Percentiles rank a stretch among this genome's conserved stretches.
Evolutionary conservation across 2,797 vertebrate genomes (phyloP).

Genomic region (Eulemur rubriventer): DNA sequence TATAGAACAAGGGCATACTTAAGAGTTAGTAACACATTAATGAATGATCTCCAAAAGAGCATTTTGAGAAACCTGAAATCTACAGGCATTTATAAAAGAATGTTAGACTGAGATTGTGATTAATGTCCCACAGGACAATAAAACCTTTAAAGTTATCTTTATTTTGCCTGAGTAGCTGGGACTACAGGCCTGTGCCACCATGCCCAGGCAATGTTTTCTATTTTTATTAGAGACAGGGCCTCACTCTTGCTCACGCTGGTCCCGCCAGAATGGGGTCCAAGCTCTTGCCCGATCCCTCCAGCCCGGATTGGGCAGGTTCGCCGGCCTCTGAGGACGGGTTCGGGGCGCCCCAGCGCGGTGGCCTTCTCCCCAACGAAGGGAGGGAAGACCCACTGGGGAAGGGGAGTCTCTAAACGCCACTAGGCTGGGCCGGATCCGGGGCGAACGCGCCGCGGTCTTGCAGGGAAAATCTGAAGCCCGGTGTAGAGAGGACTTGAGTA

Average conservation of each 20-base stretch:
- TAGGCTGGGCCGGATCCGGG: too few species aligned
- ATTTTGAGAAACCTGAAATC: background rate
- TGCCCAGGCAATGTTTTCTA: too few species aligned
- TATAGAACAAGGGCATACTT: background rate
- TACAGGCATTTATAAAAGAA: background rate
- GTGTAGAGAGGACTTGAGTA: constrained; percentile 1
- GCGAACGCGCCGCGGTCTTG: background rate
- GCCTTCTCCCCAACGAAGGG: too few species aligned
- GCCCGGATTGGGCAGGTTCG: background rate
- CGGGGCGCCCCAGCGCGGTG: too few species aligned
- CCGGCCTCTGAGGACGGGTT: background rate
- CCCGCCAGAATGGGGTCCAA: background rate
- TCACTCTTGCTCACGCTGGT: background rate
- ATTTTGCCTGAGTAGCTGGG: too few species aligned
- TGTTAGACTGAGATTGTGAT: background rate
- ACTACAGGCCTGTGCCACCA: background rate
- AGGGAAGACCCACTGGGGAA: too few species aligned
- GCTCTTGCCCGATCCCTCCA: background rate
- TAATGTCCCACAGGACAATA: background rate
- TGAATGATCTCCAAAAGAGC: background rate
- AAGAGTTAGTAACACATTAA: background rate
- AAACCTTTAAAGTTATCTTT: background rate
- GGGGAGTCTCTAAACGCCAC: too few species aligned
- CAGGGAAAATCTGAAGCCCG: constrained; percentile 68
- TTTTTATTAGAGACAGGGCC: background rate